phyloP scores from a whole-genome alignment of 2,797 vertebrate genomes.

The Peromyscus attwateri region DNA sequence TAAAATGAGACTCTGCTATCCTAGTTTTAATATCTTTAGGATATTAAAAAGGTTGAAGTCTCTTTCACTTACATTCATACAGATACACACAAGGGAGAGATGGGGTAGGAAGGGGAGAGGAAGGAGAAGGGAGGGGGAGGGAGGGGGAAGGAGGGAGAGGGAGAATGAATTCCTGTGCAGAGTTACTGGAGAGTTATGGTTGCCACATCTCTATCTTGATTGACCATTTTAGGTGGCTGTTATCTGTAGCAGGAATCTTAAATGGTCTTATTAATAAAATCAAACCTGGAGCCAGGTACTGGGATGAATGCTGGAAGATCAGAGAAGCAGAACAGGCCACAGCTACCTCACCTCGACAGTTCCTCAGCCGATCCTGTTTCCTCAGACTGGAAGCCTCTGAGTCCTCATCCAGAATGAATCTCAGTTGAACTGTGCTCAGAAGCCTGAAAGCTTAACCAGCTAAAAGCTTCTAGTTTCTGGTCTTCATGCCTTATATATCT shows the following conservation, averaged over 20 bases:
- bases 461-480: too few relatives aligned
- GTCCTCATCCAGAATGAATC: too few relatives aligned
- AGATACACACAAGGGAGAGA: not conserved
- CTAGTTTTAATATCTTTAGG: not conserved
- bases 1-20: conserved; percentile 40
- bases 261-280: too few relatives aligned
- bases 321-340: too few relatives aligned
- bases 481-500: too few relatives aligned
- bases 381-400: too few relatives aligned
- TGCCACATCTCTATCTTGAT: not conserved
- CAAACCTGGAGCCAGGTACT: too few relatives aligned
- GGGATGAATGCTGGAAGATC: too few relatives aligned
- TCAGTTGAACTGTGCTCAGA: too few relatives aligned
- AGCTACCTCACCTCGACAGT: too few relatives aligned
- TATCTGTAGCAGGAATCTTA: not conserved
- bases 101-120: rapidly evolving
- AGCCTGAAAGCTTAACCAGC: too few relatives aligned
- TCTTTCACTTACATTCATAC: not conserved
- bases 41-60: not conserved
- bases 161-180: not conserved
- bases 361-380: too few relatives aligned
- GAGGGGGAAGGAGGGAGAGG: not conserved
- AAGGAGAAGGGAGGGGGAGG: not conserved
- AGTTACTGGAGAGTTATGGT: not conserved
- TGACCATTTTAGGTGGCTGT: not conserved